A percentile compares a stretch with the other conserved stretches of the same genome.
These are phyloP conservation scores for Periplaneta americana DNA, from an alignment of 1,140 invertebrate species.

Conservation along the genomic window DNA sequence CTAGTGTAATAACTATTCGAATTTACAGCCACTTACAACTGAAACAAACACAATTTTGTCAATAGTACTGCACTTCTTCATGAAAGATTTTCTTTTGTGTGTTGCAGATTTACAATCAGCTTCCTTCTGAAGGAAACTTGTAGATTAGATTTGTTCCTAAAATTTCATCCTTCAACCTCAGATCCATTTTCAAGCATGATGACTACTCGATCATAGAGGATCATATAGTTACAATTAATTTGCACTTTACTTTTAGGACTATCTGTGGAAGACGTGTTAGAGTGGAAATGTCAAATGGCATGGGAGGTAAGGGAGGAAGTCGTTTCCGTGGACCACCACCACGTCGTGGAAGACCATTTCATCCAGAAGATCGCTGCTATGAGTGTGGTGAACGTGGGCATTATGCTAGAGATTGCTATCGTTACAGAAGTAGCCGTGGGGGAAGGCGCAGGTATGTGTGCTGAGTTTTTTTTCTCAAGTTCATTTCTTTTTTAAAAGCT, in stretches of 20 bases:
- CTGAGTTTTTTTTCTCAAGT: background rate
- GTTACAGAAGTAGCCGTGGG: conserved; percentile 44
- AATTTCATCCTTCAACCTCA: too few species aligned
- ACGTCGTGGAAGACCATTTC: conserved; percentile 55
- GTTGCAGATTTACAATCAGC: too few species aligned
- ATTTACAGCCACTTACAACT: too few species aligned
- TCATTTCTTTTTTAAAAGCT: background rate
- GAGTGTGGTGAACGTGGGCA: conserved; percentile 89
- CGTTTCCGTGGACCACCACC: conserved; percentile 37
- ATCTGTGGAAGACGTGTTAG: conserved; percentile 85
- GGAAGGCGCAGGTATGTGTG: conserved; percentile 20
- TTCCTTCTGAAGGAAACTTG: too few species aligned
- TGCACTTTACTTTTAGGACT: conserved; percentile 44
- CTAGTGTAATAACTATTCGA: too few species aligned
- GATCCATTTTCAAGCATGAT: too few species aligned
- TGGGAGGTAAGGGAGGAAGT: conserved; percentile 51
- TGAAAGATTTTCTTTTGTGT: too few species aligned
- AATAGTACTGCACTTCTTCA: too few species aligned
- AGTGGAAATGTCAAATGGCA: conserved; percentile 86
- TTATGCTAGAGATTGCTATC: conserved; percentile 82
- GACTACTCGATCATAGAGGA: too few species aligned
- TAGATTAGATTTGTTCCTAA: too few species aligned
- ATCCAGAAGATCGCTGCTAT: conserved; percentile 80
- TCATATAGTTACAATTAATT: background rate
- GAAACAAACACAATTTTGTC: too few species aligned